Percentiles rank a stretch among this genome's conserved stretches.
These are phyloP conservation scores for Morpho deidamia DNA, from an alignment of 2,888 invertebrate genomes.

Conservation along the genomic window DNA sequence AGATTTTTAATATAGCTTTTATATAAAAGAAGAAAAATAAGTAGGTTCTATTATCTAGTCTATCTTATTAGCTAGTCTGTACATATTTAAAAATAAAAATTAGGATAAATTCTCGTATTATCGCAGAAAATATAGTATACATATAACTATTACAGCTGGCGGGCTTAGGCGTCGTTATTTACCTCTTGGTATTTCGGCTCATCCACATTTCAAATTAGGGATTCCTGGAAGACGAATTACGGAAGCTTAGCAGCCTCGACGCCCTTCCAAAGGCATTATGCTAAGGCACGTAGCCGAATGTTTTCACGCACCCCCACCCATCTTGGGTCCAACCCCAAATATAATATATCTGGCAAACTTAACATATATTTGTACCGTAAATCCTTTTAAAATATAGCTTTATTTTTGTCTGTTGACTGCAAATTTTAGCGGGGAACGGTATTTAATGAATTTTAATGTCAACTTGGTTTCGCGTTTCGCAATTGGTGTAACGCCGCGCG, in stretches of 20 bases:
- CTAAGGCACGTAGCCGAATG: slow-evolving; percentile 72
- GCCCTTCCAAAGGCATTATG: slow-evolving; percentile 72
- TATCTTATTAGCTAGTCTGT: too few relatives aligned
- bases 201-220: slow-evolving; percentile 77
- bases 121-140: too few relatives aligned
- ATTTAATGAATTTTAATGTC: slow-evolving; percentile 73
- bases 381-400: slow-evolving; percentile 76
- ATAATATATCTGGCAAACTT: slow-evolving; percentile 78
- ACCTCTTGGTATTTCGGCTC: slow-evolving; percentile 55
- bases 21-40: too few relatives aligned
- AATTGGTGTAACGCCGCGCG: slow-evolving; percentile 51
- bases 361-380: slow-evolving; percentile 79
- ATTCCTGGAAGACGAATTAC: slow-evolving; percentile 76
- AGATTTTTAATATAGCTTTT: too few relatives aligned
- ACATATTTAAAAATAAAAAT: too few relatives aligned
- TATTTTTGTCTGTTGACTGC: slow-evolving; percentile 72
- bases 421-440: slow-evolving; percentile 67
- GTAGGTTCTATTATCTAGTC: too few relatives aligned
- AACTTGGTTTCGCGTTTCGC: slow-evolving; percentile 54
- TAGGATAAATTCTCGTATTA: too few relatives aligned
- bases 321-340: slow-evolving; percentile 72
- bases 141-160: background rate
- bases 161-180: slow-evolving; percentile 25
- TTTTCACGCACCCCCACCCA: slow-evolving; percentile 73
- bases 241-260: slow-evolving; percentile 64